A percentile compares a stretch with the other conserved stretches of the same genome.
Conservation (phyloP, 2,113 vertebrate genomes). For the Hydrolagus affinis region DNA sequence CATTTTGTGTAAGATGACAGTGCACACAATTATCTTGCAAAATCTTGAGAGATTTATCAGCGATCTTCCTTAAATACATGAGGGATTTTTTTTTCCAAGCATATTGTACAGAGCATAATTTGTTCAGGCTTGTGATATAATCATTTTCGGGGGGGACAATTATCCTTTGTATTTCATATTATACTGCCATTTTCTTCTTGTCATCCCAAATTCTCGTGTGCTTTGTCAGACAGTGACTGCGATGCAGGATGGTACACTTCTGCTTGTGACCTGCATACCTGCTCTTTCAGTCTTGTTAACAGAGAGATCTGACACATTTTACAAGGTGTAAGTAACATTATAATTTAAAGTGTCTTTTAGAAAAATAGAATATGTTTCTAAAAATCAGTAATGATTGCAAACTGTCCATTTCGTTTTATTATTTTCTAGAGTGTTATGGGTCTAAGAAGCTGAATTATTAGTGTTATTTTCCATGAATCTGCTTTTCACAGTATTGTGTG, state of each 20-base stretch:
- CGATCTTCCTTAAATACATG: neutral
- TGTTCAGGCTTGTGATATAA: neutral
- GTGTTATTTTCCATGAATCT: neutral
- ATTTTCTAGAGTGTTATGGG: neutral
- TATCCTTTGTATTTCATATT: neutral
- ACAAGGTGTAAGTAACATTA: neutral
- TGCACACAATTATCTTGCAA: neutral
- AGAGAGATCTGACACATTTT: neutral
- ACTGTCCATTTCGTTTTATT: neutral
- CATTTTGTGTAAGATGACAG: conserved; percentile 25
- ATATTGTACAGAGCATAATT: neutral
- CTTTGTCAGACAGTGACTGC: neutral
- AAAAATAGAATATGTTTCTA: neutral
- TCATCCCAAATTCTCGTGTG: neutral
- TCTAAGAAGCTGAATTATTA: neutral
- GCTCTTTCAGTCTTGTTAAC: neutral
- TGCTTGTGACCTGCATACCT: neutral
- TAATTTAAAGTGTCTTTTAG: neutral
- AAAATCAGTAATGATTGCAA: neutral
- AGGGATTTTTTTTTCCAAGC: neutral
- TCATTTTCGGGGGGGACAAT: neutral
- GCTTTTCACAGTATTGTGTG: neutral
- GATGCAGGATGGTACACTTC: neutral
- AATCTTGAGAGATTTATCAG: neutral
- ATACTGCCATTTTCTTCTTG: conserved; percentile 8